A percentile compares a stretch with the other conserved stretches of the same genome.
phyloP scores from a whole-genome alignment of 2,113 vertebrate genomes.

The Geococcyx californianus region DNA sequence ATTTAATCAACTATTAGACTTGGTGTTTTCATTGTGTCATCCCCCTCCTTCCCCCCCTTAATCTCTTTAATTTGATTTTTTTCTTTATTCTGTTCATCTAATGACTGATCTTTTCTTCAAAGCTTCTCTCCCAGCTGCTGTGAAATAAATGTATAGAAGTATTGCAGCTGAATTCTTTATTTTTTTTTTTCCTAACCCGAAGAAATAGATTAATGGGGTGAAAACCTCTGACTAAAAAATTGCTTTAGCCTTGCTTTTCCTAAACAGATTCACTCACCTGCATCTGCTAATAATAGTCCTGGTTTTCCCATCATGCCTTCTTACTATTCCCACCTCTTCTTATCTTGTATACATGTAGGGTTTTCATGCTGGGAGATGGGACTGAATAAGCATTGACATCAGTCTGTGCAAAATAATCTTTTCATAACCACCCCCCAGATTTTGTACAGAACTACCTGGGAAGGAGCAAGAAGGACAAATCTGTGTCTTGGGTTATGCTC shows the following conservation, averaged over 20 bases:
- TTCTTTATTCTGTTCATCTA: not conserved
- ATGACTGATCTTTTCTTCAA: conserved; percentile 19
- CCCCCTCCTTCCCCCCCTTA: not conserved
- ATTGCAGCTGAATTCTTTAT: not conserved
- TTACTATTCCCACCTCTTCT: not conserved
- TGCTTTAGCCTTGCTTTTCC: not conserved
- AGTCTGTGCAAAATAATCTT: not conserved
- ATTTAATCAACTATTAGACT: not conserved
- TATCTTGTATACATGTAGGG: not conserved
- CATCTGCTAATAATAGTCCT: not conserved
- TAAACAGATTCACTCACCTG: not conserved
- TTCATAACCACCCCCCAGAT: not conserved
- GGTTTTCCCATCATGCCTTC: not conserved
- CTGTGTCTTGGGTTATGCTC: not conserved
- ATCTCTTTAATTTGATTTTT: not conserved
- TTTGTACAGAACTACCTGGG: not conserved
- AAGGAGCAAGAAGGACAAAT: not conserved
- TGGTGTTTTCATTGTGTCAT: not conserved
- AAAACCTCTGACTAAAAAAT: not conserved
- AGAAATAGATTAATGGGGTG: not conserved
- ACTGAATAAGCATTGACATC: not conserved
- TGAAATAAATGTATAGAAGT: not conserved
- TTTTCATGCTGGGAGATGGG: not conserved
- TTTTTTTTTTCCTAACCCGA: not conserved
- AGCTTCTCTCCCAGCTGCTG: not conserved